phyloP scores from a whole-genome alignment of 2,113 vertebrate genomes.

The Scomber japonicus region DNA sequence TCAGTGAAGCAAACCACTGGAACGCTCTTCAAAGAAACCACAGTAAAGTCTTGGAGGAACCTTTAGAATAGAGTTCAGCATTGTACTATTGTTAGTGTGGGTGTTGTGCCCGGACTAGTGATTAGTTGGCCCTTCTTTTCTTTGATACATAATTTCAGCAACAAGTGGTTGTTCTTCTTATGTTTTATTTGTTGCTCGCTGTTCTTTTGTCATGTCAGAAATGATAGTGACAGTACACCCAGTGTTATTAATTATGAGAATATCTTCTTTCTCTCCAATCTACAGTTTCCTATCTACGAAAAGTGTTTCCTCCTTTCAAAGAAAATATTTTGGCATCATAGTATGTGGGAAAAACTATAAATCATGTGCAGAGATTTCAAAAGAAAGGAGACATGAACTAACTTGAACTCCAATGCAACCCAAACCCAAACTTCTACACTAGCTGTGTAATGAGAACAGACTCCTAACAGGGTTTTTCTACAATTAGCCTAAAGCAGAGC shows the following conservation, averaged over 20 bases:
- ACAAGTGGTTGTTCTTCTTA: neutral
- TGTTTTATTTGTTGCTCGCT: neutral
- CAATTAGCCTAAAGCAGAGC: neutral
- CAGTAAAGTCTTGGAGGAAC: slow-evolving; percentile 42
- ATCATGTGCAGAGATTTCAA: neutral
- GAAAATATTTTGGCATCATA: neutral
- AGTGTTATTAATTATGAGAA: neutral
- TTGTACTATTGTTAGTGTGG: slow-evolving; percentile 14
- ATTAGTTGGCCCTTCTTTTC: neutral
- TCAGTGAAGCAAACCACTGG: slow-evolving; percentile 61
- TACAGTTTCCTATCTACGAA: neutral
- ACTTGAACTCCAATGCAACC: neutral
- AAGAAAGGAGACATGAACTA: slow-evolving; percentile 1
- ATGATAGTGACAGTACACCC: neutral
- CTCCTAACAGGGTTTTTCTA: neutral
- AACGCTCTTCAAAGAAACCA: slow-evolving; percentile 60
- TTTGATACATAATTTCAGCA: slow-evolving; percentile 17
- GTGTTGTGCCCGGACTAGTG: neutral
- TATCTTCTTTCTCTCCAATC: neutral
- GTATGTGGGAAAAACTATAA: neutral
- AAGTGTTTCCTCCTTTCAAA: neutral
- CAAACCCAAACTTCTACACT: too few relatives aligned
- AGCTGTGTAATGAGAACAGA: too few relatives aligned
- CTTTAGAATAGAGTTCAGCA: slow-evolving; percentile 36
- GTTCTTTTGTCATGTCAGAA: neutral